Conservation (phyloP, 2,113 vertebrate genomes). For the Limnothrissa miodon region DNA sequence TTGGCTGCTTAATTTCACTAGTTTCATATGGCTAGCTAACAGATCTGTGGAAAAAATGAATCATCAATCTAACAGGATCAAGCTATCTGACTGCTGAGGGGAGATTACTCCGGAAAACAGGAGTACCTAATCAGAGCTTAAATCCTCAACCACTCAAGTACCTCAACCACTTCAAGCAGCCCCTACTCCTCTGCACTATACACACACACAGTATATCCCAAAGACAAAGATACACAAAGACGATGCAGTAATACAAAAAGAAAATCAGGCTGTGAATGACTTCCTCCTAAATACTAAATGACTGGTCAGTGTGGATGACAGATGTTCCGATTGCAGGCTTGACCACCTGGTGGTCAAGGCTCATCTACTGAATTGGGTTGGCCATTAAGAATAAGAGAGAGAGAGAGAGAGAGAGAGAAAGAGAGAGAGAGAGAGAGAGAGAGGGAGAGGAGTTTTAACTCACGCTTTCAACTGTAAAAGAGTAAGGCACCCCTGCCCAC, state of each 20-base stretch:
- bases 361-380: not conserved
- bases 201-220: not conserved
- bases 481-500: not conserved
- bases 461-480: constrained; percentile 31
- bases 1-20: not conserved
- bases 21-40: constrained; percentile 21
- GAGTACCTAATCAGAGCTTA: constrained; percentile 1
- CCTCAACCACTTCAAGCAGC: not conserved
- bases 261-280: not conserved
- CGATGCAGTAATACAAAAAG: constrained; percentile 5
- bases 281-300: constrained; percentile 1
- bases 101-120: not conserved
- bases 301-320: not conserved
- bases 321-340: not conserved
- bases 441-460: not conserved
- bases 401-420: not conserved
- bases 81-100: constrained; percentile 23
- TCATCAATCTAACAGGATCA: constrained; percentile 38
- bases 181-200: not conserved
- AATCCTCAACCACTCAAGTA: not conserved
- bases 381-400: not conserved
- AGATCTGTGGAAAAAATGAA: constrained; percentile 29
- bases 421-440: not conserved
- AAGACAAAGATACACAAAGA: not conserved
- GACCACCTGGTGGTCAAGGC: not conserved